These are phyloP conservation scores for Drosophila mayaguana DNA, from an alignment of 2,888 invertebrate species.

Conservation along the genomic window DNA sequence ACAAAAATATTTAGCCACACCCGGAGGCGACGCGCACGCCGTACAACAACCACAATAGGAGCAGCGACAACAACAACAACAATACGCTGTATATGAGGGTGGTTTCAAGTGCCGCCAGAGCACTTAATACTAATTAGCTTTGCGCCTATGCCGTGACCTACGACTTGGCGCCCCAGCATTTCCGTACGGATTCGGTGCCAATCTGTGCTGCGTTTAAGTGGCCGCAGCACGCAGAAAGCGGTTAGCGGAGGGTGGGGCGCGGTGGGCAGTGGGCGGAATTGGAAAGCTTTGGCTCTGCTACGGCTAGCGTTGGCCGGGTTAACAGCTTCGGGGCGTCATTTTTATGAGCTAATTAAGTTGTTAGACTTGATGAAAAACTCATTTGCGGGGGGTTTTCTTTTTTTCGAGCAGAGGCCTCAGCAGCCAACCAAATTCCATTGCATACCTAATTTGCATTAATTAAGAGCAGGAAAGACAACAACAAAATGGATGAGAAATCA, in stretches of 20 bases:
- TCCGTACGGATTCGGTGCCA: conserved; percentile 64
- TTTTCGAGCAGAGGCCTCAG: not conserved
- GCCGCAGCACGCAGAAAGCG: conserved; percentile 69
- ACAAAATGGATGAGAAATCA: conserved; percentile 17
- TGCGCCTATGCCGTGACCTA: conserved; percentile 79
- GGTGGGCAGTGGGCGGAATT: not conserved
- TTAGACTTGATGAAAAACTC: conserved; percentile 81
- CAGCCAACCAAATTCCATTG: conserved; percentile 41
- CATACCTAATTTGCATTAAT: conserved; percentile 81
- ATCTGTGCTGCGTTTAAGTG: conserved; percentile 80
- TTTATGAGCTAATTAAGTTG: conserved; percentile 81
- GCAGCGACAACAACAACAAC: conserved; percentile 24
- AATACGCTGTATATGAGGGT: conserved; percentile 27
- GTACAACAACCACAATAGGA: conserved; percentile 37
- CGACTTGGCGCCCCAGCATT: conserved; percentile 64
- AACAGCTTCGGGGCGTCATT: conserved; percentile 75
- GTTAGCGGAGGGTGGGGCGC: not conserved
- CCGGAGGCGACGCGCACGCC: conserved; percentile 63
- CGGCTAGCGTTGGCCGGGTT: conserved; percentile 59
- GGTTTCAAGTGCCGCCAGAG: conserved; percentile 77
- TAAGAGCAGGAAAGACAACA: conserved; percentile 36
- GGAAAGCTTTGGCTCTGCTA: not conserved
- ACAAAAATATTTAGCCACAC: conserved; percentile 77
- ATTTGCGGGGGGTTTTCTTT: conserved; percentile 46
- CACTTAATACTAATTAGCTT: conserved; percentile 82